A percentile compares a stretch with the other conserved stretches of the same genome.
Conservation (phyloP, 2,113 vertebrate genomes). For the Ifrita kowaldi region DNA sequence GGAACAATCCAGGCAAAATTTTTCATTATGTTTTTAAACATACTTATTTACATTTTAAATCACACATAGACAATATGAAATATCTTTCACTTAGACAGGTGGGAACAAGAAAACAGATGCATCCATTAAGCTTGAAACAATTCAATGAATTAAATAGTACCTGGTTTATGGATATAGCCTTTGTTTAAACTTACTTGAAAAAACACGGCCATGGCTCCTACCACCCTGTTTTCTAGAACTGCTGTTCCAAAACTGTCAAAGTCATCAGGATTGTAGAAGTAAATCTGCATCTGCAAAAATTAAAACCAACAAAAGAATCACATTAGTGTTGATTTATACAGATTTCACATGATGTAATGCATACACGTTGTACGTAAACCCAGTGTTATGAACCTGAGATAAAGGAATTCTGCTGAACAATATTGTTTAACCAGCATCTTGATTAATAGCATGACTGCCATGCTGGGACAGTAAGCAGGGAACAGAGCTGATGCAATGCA, state of each 20-base stretch:
- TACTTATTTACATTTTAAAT: slow-evolving; percentile 84
- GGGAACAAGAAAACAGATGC: slow-evolving; percentile 77
- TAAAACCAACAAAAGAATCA: slow-evolving; percentile 41
- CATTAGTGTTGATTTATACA: slow-evolving; percentile 1
- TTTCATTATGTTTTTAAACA: slow-evolving; percentile 78
- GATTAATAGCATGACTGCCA: slow-evolving; percentile 51
- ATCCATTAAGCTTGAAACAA: slow-evolving; percentile 75
- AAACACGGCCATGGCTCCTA: slow-evolving; percentile 91
- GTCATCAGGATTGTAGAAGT: slow-evolving; percentile 96
- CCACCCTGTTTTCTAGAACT: slow-evolving; percentile 87
- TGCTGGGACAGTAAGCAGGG: slow-evolving; percentile 42
- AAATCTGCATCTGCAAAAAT: slow-evolving; percentile 94
- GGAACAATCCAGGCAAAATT: slow-evolving; percentile 77
- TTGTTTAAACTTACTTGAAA: slow-evolving; percentile 86
- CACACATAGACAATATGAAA: slow-evolving; percentile 75
- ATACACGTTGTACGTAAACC: not conserved
- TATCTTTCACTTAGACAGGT: slow-evolving; percentile 79
- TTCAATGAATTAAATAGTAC: slow-evolving; percentile 60
- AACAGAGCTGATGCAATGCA: slow-evolving; percentile 30
- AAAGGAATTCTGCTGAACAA: slow-evolving; percentile 24
- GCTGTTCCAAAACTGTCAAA: slow-evolving; percentile 91
- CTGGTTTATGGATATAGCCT: slow-evolving; percentile 49
- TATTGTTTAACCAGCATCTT: slow-evolving; percentile 51
- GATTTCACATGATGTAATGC: not conserved
- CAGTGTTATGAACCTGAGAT: not conserved